Conservation (phyloP, 2,113 vertebrate genomes). For the Sprattus sprattus region DNA sequence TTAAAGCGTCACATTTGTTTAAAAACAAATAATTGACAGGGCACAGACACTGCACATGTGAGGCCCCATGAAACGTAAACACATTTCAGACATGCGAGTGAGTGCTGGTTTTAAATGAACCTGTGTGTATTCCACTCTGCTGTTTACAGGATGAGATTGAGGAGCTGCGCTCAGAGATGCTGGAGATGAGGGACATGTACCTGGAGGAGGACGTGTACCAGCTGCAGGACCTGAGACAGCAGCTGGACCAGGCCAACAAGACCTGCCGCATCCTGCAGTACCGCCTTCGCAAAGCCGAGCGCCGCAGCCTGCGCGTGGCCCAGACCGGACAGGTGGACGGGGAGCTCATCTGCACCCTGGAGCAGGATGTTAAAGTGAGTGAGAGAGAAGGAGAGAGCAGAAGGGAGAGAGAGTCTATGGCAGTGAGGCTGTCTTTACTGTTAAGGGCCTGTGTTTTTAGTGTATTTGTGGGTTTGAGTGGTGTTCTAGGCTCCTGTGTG, state of each 20-base stretch:
- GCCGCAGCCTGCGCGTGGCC: conserved; percentile 89
- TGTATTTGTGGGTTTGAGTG: neutral
- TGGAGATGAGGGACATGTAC: conserved; percentile 98
- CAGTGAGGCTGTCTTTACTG: neutral
- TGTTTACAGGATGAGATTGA: conserved; percentile 90
- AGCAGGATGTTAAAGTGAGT: conserved; percentile 95
- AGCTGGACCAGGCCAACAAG: conserved; percentile 96
- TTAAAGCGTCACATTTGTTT: neutral
- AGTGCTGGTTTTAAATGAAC: neutral
- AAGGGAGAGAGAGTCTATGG: neutral
- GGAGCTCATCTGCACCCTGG: conserved; percentile 89
- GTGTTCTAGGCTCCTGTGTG: neutral
- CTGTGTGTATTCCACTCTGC: neutral
- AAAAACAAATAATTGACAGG: neutral
- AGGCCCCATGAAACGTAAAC: neutral
- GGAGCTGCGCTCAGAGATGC: conserved; percentile 94
- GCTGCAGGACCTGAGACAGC: conserved; percentile 93
- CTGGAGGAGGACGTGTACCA: conserved; percentile 98
- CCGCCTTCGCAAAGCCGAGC: conserved; percentile 92
- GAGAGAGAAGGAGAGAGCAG: neutral
- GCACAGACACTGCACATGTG: neutral
- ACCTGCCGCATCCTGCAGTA: conserved; percentile 98
- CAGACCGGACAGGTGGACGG: conserved; percentile 94
- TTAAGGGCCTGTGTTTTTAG: neutral
- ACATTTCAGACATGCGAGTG: neutral